Evolutionary conservation across 1,140 invertebrate genomes (phyloP).

Genomic region (Penaeus indicus): DNA sequence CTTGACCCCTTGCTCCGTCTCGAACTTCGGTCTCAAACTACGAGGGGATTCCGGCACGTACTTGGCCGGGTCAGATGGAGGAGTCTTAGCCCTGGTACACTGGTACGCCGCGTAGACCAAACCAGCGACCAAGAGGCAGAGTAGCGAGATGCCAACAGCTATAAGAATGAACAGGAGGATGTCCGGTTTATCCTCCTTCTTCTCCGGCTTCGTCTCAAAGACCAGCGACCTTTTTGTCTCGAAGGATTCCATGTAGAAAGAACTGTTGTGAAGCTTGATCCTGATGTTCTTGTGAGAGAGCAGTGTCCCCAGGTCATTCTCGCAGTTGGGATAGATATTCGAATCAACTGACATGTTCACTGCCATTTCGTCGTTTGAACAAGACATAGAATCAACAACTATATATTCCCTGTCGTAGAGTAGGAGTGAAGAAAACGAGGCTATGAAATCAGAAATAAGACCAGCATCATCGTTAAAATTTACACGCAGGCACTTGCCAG

Average conservation of each 20-base stretch:
- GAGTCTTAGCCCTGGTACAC: neutral
- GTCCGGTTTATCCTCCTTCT: neutral
- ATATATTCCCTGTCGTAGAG: constrained; percentile 36
- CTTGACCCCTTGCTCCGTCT: constrained; percentile 38
- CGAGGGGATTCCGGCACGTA: constrained; percentile 19
- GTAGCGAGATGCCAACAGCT: constrained; percentile 38
- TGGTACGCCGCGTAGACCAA: constrained; percentile 41
- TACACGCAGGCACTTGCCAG: constrained; percentile 33
- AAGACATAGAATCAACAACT: constrained; percentile 19
- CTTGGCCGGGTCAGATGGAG: neutral
- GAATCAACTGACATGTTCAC: constrained; percentile 50
- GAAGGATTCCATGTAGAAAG: constrained; percentile 50
- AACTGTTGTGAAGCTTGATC: constrained; percentile 39
- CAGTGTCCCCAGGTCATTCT: constrained; percentile 38
- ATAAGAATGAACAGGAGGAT: constrained; percentile 35
- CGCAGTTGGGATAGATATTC: constrained; percentile 21
- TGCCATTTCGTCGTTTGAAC: constrained; percentile 1
- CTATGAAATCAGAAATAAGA: constrained; percentile 29
- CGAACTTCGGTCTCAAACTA: constrained; percentile 20
- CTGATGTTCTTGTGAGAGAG: constrained; percentile 37
- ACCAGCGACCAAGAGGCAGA: constrained; percentile 32
- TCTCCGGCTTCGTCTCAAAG: constrained; percentile 42
- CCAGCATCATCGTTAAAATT: constrained; percentile 14
- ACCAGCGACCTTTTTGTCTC: constrained; percentile 23
- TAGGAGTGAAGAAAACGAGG: constrained; percentile 28